Conservation (phyloP, 1,140 invertebrate genomes). For the Trachymyrmex cornetzi region DNA sequence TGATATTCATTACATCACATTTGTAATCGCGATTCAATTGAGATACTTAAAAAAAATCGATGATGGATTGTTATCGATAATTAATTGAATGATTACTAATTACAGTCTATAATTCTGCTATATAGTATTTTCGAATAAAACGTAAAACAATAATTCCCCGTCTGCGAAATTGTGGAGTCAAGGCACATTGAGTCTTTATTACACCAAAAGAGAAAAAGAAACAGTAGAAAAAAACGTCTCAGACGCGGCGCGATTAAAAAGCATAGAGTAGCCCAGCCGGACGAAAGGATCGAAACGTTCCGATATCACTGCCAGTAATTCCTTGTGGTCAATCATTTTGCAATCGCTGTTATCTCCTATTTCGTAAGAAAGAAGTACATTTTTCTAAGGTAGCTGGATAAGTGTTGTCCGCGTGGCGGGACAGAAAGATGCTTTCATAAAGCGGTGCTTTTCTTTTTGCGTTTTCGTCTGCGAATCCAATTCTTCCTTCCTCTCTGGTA, state of each 20-base stretch:
- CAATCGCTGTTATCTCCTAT: slow-evolving; percentile 15
- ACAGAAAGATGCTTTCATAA: slow-evolving; percentile 71
- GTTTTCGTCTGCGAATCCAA: slow-evolving; percentile 54
- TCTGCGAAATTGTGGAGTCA: slow-evolving; percentile 2
- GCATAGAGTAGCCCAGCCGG: slow-evolving; percentile 40
- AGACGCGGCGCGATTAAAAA: slow-evolving; percentile 57
- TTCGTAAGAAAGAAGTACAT: not conserved
- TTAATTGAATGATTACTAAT: slow-evolving; percentile 13
- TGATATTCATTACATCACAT: not conserved
- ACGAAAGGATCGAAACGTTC: slow-evolving; percentile 51
- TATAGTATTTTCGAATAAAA: not conserved
- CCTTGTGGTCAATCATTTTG: slow-evolving; percentile 55
- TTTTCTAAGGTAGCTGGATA: slow-evolving; percentile 38
- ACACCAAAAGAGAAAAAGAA: slow-evolving; percentile 38
- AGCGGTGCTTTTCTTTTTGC: slow-evolving; percentile 63
- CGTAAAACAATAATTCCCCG: not conserved
- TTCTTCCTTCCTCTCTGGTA: slow-evolving; percentile 59
- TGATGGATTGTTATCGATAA: not conserved
- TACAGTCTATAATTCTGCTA: not conserved
- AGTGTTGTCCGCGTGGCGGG: slow-evolving; percentile 39
- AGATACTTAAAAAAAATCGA: not conserved
- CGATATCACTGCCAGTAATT: slow-evolving; percentile 52
- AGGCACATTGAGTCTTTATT: slow-evolving; percentile 50
- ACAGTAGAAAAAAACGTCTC: slow-evolving; percentile 29
- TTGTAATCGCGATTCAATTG: not conserved